Percentiles rank a stretch among this genome's conserved stretches.
Conservation (phyloP, 2,113 vertebrate species). For the Camelus dromedarius region DNA sequence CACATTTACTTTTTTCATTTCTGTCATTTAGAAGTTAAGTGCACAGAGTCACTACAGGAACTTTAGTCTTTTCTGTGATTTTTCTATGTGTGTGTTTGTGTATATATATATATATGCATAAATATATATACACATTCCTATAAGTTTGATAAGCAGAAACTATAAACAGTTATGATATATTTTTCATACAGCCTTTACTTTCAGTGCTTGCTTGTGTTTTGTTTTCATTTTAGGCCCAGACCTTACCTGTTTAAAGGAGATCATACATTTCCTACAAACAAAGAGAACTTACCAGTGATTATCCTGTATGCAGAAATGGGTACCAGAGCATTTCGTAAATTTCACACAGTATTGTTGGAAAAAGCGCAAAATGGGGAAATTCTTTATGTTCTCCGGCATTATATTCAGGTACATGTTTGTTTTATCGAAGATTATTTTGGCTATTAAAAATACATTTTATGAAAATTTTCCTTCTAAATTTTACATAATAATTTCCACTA, state of each 20-base stretch:
- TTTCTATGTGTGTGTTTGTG: background rate
- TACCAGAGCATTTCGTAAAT: constrained; percentile 93
- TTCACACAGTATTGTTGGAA: constrained; percentile 94
- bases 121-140: background rate
- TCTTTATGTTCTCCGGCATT: constrained; percentile 95
- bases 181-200: background rate
- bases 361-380: constrained; percentile 91
- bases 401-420: constrained; percentile 90
- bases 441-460: background rate
- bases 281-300: constrained; percentile 90
- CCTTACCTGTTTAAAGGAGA: constrained; percentile 95
- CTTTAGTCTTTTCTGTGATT: background rate
- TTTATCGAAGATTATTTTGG: constrained; percentile 35
- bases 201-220: constrained; percentile 61
- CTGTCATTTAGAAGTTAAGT: background rate
- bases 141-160: constrained; percentile 11
- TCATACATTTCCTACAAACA: constrained; percentile 92
- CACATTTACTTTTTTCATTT: background rate
- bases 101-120: background rate
- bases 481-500: constrained; percentile 10
- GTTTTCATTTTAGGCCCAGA: constrained; percentile 90
- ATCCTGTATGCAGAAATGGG: constrained; percentile 98
- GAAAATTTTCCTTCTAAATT: background rate
- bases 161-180: background rate
- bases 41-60: background rate